Evolutionary conservation across 2,888 invertebrate genomes (phyloP), one percentile per base, ranked within the genome.

Genomic region (Stenodema calcarata): DNA sequence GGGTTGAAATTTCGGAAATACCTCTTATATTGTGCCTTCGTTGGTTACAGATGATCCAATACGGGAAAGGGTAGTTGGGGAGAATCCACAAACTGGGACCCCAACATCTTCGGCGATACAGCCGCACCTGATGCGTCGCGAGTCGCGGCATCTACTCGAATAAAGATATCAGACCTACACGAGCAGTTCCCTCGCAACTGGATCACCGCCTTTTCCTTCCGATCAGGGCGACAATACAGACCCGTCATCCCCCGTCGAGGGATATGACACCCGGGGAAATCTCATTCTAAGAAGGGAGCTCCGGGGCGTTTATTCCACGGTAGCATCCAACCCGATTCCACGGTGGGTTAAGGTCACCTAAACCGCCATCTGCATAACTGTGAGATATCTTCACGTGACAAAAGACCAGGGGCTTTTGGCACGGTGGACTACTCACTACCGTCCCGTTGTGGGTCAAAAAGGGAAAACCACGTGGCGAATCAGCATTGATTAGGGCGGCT

Each of bases 391-490:
- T 14, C 78, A 3, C 44, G 14, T 23, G 78, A 78, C 78, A 78
- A 78, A 18, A 23, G 41, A 6, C n/a, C n/a, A n/a, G n/a, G n/a
- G n/a, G 73, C 7, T 76, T 70, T 35, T 18, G 78, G 2, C 23
- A 78, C 78, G 44, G 78, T 18, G 27, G 14, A 9, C 41, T 18
- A 18, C 78, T 42, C 41, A 18, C 78, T 42, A 9, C 27, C 23
- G 44, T 41, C 35, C 18, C 41, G 16, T 35, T 73, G 35, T 35
- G 18, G 50, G 18, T 44, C 42, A 50, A 14, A 82, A 82, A 82
- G 70, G 82, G 82, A 82, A 75, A 82, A 82, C 82, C 82, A 82
- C 62, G 54, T 80, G 78, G 42, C 80, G 82, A 82, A 82, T 82
- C 82, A 69, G 16, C 82, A 82, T 82, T 69, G 82, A 82, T 81